These are phyloP conservation scores for Latrodectus hesperus DNA, from an alignment of 2,888 invertebrate species.

Conservation along the genomic window DNA sequence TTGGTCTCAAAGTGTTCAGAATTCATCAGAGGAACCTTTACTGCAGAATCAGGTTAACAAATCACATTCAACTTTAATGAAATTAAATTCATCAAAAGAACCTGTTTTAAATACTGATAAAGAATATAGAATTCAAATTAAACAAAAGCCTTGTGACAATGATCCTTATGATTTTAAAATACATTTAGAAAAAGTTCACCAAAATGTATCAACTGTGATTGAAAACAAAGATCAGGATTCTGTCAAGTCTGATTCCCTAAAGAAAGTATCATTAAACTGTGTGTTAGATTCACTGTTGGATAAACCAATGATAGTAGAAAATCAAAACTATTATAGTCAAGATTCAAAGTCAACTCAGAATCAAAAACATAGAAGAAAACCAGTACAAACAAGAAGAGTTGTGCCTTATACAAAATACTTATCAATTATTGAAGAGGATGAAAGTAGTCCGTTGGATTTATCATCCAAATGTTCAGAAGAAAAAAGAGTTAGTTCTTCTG, in stretches of 20 bases:
- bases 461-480: constrained; percentile 48
- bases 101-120: constrained; percentile 5
- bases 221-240: constrained; percentile 11
- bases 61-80: background rate
- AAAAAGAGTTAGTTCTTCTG: background rate
- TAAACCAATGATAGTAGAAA: constrained; percentile 26
- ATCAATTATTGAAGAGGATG: constrained; percentile 65
- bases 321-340: constrained; percentile 4
- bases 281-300: constrained; percentile 50
- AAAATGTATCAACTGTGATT: background rate
- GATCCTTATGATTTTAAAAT: constrained; percentile 61
- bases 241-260: constrained; percentile 9
- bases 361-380: constrained; percentile 64
- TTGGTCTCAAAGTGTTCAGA: constrained; percentile 67
- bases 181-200: background rate
- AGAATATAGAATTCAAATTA: background rate
- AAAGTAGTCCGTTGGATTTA: constrained; percentile 64
- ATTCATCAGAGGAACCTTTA: constrained; percentile 29
- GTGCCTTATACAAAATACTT: constrained; percentile 70
- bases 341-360: constrained; percentile 14
- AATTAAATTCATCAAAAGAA: background rate
- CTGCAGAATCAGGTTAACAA: background rate
- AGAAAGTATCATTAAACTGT: constrained; percentile 49
- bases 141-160: background rate
- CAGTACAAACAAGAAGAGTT: constrained; percentile 61